phyloP scores from a whole-genome alignment of 1,140 invertebrate genomes.

The Cecropterus lyciades region DNA sequence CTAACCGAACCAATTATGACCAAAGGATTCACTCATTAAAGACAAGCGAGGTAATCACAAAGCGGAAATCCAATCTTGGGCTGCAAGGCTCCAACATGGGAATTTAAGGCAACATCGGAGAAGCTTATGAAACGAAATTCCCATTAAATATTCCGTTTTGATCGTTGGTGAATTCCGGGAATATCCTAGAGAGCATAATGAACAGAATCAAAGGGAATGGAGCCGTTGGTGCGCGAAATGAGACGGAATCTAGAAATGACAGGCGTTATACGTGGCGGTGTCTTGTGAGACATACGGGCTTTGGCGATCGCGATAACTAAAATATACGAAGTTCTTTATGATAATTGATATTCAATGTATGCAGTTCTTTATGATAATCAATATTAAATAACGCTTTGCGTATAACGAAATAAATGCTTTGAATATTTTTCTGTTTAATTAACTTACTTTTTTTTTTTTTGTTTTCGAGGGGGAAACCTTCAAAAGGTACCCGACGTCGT shows the following conservation, averaged over 20 bases:
- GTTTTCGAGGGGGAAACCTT: too few species aligned
- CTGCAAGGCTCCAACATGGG: conserved; percentile 9
- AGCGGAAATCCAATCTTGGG: conserved; percentile 30
- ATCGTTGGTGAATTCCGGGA: conserved; percentile 28
- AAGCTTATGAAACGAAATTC: conserved; percentile 31
- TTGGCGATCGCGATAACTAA: not conserved
- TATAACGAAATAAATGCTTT: too few species aligned
- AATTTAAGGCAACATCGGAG: conserved; percentile 15
- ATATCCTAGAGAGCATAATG: conserved; percentile 33
- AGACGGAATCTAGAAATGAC: conserved; percentile 48
- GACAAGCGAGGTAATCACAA: conserved; percentile 16
- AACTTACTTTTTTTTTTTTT: too few species aligned
- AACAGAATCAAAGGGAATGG: conserved; percentile 46
- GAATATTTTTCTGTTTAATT: too few species aligned
- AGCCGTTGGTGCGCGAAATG: conserved; percentile 50
- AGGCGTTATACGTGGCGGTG: conserved; percentile 38
- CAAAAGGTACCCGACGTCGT: too few species aligned
- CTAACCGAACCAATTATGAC: conserved; percentile 24
- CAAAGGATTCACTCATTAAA: conserved; percentile 24
- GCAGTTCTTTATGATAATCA: too few species aligned
- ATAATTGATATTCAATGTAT: too few species aligned
- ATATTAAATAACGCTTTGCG: too few species aligned
- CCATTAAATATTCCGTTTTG: conserved; percentile 38
- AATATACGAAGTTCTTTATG: too few species aligned
- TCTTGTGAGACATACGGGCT: not conserved